phyloP scores from a whole-genome alignment of 2,888 invertebrate species.

The Baronia brevicornis region DNA sequence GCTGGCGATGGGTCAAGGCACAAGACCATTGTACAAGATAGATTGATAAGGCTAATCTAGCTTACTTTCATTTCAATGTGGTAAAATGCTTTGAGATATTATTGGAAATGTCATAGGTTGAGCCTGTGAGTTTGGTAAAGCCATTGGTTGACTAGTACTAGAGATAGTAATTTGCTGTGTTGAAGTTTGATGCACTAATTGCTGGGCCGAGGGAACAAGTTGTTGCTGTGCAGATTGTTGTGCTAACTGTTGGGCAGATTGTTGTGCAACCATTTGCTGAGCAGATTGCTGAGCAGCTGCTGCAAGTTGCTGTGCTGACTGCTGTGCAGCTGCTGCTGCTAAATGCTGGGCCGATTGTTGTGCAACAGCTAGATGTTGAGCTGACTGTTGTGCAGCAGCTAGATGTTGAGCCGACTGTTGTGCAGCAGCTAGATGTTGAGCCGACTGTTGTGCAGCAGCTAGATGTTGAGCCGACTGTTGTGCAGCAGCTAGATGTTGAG shows the following conservation, averaged over 20 bases:
- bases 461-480: too few relatives aligned
- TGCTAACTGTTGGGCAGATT: constrained; percentile 55
- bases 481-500: constrained; percentile 43
- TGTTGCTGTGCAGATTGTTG: constrained; percentile 64
- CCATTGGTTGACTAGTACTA: constrained; percentile 67
- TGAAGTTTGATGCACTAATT: constrained; percentile 64
- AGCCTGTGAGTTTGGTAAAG: constrained; percentile 61
- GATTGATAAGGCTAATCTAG: neutral
- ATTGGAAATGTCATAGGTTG: constrained; percentile 67
- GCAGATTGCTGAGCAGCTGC: constrained; percentile 39
- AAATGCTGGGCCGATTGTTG: constrained; percentile 51
- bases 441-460: too few relatives aligned
- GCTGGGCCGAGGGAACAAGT: constrained; percentile 52
- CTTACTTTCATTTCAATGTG: constrained; percentile 37
- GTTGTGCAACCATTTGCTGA: constrained; percentile 40
- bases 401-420: too few relatives aligned
- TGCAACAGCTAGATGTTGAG: constrained; percentile 41
- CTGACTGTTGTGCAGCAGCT: constrained; percentile 47
- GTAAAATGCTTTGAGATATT: constrained; percentile 66
- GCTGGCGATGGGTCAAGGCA: too few relatives aligned
- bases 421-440: too few relatives aligned
- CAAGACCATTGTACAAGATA: too few relatives aligned
- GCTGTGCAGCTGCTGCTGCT: constrained; percentile 42
- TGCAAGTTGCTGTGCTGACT: constrained; percentile 50
- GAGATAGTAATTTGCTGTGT: constrained; percentile 67